These are phyloP conservation scores for Percopsis transmontana DNA, from an alignment of 2,113 vertebrate genomes.

Conservation along the genomic window DNA sequence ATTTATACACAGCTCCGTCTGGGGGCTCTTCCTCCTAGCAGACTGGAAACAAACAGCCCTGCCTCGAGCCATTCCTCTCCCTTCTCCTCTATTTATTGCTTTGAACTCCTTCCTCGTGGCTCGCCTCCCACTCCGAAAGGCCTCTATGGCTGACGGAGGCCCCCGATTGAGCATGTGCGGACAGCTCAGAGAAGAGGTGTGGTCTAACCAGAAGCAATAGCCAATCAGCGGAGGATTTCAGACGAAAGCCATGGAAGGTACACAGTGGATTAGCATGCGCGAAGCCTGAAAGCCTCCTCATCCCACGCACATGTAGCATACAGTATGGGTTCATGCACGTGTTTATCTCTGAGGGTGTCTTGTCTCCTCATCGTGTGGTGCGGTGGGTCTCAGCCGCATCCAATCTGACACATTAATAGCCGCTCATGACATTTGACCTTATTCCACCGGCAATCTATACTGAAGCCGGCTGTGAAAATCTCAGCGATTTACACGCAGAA, in stretches of 20 bases:
- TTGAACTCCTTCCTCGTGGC: neutral
- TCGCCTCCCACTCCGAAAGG: neutral
- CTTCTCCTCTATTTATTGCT: neutral
- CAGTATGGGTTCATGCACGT: neutral
- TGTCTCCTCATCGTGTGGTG: no score
- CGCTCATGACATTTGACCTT: constrained; percentile 44
- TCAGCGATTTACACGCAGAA: constrained; percentile 26
- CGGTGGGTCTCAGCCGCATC: constrained; percentile 27
- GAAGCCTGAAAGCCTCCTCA: constrained; percentile 5
- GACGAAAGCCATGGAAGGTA: constrained; percentile 28
- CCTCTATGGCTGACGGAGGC: neutral
- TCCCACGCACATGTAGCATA: neutral
- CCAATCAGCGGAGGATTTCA: constrained; percentile 10
- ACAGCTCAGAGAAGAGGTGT: neutral
- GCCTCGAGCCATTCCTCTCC: neutral
- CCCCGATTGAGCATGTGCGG: neutral
- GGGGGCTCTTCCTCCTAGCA: neutral
- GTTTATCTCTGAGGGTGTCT: neutral
- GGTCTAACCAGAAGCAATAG: neutral
- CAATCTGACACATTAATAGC: constrained; percentile 54
- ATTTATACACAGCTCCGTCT: constrained; percentile 24
- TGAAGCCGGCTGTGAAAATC: constrained; percentile 32
- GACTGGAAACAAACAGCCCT: neutral
- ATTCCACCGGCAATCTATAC: constrained; percentile 31
- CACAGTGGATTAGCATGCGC: constrained; percentile 39